phyloP scores from a whole-genome alignment of 2,113 vertebrate species.

The Ciconia maguari region DNA sequence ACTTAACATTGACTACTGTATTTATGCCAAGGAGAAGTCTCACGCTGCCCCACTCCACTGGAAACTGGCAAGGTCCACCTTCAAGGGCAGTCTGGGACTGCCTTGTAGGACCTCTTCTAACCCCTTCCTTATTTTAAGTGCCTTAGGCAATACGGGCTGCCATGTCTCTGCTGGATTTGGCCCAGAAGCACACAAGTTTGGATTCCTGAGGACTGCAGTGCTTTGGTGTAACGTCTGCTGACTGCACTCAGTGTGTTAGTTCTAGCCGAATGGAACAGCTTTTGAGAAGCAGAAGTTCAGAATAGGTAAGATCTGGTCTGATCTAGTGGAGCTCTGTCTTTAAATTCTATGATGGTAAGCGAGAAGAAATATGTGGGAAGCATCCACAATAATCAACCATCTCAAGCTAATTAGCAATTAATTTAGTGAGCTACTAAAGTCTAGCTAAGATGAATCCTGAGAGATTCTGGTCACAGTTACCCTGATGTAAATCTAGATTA shows the following conservation, averaged over 20 bases:
- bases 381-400: constrained; percentile 26
- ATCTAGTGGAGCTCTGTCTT: not conserved
- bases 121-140: not conserved
- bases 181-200: not conserved
- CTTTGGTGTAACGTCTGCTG: not conserved
- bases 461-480: constrained; percentile 47
- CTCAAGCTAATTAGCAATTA: constrained; percentile 57
- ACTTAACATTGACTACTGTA: not conserved
- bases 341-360: not conserved
- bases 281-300: not conserved
- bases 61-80: not conserved
- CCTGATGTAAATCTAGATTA: constrained; percentile 45
- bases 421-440: constrained; percentile 39
- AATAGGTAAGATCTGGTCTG: not conserved
- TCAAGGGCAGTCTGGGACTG: not conserved
- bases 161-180: not conserved
- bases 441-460: constrained; percentile 41
- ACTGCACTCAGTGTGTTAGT: not conserved
- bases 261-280: not conserved
- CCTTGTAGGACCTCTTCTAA: not conserved
- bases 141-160: not conserved
- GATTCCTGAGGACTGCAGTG: not conserved
- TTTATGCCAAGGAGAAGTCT: not conserved
- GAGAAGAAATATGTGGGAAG: constrained; percentile 43
- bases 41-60: not conserved